Evolutionary conservation across 2,797 vertebrate genomes (phyloP).

Genomic region (Setipinna tenuifilis): DNA sequence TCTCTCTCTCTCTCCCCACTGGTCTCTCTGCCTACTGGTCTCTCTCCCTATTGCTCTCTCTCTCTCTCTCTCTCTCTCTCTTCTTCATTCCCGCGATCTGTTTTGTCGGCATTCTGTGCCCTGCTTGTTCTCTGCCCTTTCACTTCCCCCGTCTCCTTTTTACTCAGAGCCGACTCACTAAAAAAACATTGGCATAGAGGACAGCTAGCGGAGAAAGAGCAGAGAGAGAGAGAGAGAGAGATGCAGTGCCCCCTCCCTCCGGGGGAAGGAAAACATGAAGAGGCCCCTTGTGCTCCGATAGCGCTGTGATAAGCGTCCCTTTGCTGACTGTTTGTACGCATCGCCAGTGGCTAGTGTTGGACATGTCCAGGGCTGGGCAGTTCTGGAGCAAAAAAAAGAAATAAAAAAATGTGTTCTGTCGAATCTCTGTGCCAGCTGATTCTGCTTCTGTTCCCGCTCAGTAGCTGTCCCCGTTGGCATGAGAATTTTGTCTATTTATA

Average conservation of each 20-base stretch:
- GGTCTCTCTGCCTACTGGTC: background rate
- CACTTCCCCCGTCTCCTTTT: background rate
- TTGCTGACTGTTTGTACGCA: background rate
- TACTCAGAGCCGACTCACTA: background rate
- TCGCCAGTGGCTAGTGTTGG: background rate
- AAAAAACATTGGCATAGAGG: background rate
- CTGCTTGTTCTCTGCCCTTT: conserved; percentile 31
- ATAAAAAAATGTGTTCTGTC: no score
- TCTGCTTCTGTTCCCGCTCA: background rate
- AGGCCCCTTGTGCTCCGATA: background rate
- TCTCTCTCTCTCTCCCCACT: background rate
- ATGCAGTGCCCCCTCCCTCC: background rate
- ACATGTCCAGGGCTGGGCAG: background rate
- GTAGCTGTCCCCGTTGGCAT: background rate
- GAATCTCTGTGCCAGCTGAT: background rate
- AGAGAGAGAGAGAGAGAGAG: background rate
- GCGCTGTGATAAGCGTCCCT: background rate
- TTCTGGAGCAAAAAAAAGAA: background rate
- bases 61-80: background rate
- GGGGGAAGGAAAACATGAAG: background rate
- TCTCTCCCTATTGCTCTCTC: background rate
- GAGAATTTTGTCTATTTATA: background rate
- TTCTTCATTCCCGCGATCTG: background rate
- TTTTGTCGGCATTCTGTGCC: background rate
- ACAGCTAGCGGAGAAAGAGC: background rate